Conservation (phyloP, 2,113 vertebrate genomes). For the Esox niger region DNA sequence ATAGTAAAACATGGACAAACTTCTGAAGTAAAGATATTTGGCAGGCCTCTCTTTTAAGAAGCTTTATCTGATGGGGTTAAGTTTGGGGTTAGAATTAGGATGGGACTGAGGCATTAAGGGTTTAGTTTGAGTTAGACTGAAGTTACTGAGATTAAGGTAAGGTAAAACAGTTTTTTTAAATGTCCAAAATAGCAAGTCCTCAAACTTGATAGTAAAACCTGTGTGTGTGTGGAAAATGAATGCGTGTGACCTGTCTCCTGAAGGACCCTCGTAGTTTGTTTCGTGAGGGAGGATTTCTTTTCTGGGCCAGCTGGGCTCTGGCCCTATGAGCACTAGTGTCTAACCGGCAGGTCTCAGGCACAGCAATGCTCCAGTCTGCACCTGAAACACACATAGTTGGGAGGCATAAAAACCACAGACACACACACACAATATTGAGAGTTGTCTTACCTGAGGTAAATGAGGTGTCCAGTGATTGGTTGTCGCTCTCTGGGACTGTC, state of each 20-base stretch:
- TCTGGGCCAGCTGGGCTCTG: slow-evolving; percentile 85
- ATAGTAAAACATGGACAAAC: too few species aligned
- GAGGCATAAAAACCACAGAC: not conserved
- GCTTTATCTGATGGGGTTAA: too few species aligned
- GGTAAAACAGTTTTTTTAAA: too few species aligned
- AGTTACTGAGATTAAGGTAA: too few species aligned
- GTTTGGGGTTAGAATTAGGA: too few species aligned
- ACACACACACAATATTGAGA: slow-evolving; percentile 3
- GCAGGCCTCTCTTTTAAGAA: too few species aligned
- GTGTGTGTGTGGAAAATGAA: not conserved
- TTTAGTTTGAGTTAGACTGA: too few species aligned
- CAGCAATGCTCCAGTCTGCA: slow-evolving; percentile 61
- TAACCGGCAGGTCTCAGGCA: slow-evolving; percentile 78
- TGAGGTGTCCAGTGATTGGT: slow-evolving; percentile 49
- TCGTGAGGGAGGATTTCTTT: slow-evolving; percentile 83
- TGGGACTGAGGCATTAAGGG: too few species aligned
- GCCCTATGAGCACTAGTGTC: slow-evolving; percentile 86
- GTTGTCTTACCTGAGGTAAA: slow-evolving; percentile 53
- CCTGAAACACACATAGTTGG: slow-evolving; percentile 28
- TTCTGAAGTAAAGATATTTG: too few species aligned
- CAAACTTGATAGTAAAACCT: too few species aligned
- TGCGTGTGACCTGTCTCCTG: slow-evolving; percentile 50
- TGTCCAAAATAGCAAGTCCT: too few species aligned
- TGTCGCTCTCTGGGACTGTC: slow-evolving; percentile 32
- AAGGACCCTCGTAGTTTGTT: slow-evolving; percentile 82